Conservation (phyloP, 1,140 invertebrate genomes). For the Trialeurodes vaporariorum region DNA sequence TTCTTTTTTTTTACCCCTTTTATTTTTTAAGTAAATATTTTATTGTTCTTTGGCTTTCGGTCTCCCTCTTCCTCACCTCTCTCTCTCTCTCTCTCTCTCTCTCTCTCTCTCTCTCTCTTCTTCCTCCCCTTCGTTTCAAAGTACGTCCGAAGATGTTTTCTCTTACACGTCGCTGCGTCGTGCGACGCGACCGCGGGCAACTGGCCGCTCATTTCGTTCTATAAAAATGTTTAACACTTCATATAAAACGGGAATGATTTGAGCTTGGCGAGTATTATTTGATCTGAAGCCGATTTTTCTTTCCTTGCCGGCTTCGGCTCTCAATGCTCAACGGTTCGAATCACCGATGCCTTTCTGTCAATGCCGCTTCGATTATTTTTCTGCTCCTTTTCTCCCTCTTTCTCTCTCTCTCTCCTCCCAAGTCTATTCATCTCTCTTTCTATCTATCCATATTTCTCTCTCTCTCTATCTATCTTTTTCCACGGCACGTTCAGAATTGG, state of each 20-base stretch:
- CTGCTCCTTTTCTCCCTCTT: too few species aligned
- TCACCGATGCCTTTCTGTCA: too few species aligned
- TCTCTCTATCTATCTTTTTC: neutral
- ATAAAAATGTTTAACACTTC: constrained; percentile 1
- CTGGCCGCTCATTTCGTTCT: neutral
- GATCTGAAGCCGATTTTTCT: neutral
- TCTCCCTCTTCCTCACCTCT: too few species aligned
- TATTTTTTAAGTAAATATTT: neutral
- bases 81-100: too few species aligned
- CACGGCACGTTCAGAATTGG: neutral
- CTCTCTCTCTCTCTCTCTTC: too few species aligned
- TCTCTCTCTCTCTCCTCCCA: too few species aligned
- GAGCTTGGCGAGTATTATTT: too few species aligned
- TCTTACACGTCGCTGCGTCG: neutral
- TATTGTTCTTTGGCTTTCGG: neutral
- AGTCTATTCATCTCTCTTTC: neutral
- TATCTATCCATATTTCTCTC: neutral
- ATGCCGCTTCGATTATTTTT: too few species aligned
- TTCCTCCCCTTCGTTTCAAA: too few species aligned
- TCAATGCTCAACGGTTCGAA: too few species aligned
- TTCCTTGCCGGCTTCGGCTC: too few species aligned
- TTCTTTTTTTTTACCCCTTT: neutral
- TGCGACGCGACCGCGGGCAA: too few species aligned
- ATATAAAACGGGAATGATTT: neutral
- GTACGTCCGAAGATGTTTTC: neutral